phyloP scores from a whole-genome alignment of 2,888 invertebrate genomes.

The Drosophila colorata region DNA sequence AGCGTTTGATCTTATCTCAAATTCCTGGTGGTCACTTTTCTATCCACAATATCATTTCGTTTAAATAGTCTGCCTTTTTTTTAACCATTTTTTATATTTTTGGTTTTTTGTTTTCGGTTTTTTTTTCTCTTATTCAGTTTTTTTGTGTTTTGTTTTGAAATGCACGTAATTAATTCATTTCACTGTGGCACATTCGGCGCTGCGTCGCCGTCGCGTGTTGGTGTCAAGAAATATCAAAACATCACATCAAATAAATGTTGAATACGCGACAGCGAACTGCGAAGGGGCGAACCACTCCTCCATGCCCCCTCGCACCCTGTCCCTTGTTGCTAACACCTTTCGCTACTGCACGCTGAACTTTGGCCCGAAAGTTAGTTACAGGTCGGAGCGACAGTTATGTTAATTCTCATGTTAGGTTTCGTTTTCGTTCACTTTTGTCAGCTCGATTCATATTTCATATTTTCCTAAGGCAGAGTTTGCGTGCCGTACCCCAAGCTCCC shows the following conservation, averaged over 20 bases:
- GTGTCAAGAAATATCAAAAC: conserved; percentile 85
- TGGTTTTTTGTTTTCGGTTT: conserved; percentile 30
- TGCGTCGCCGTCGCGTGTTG: conserved; percentile 82
- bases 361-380: conserved; percentile 54
- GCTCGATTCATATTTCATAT: conserved; percentile 71
- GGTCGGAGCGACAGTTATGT: conserved; percentile 63
- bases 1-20: conserved; percentile 80
- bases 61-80: conserved; percentile 74
- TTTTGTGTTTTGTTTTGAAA: conserved; percentile 72
- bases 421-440: conserved; percentile 59
- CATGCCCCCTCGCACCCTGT: conserved; percentile 17
- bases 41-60: conserved; percentile 82
- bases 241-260: conserved; percentile 85
- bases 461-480: conserved; percentile 52
- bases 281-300: conserved; percentile 22
- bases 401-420: conserved; percentile 66
- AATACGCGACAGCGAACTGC: conserved; percentile 65
- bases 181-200: conserved; percentile 66
- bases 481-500: conserved; percentile 42
- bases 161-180: conserved; percentile 84
- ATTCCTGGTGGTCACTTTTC: conserved; percentile 83
- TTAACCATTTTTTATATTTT: conserved; percentile 26
- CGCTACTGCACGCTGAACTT: conserved; percentile 43
- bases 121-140: conserved; percentile 34
- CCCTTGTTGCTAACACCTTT: conserved; percentile 63